Conservation (phyloP, 2,888 invertebrate species). For the Heliconius ismenius region DNA sequence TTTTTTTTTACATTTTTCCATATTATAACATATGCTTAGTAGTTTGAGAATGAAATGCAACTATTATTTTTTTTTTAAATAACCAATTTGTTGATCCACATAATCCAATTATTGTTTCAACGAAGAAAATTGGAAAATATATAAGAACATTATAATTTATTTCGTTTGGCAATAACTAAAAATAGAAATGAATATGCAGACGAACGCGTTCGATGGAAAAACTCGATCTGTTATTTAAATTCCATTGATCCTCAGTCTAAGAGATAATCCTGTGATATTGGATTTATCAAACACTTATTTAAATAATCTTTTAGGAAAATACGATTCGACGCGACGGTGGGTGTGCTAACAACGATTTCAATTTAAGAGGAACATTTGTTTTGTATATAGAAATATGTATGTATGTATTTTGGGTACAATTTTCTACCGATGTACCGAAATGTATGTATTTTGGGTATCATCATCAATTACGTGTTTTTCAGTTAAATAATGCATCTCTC, state of each 20-base stretch:
- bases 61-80: too few species aligned
- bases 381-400: not conserved
- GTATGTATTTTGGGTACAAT: not conserved
- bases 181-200: constrained; percentile 6
- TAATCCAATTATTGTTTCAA: not conserved
- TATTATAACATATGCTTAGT: too few species aligned
- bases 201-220: constrained; percentile 7
- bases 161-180: not conserved
- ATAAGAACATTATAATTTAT: not conserved
- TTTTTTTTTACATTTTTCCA: too few species aligned
- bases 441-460: not conserved
- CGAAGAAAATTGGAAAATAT: not conserved
- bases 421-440: too few species aligned
- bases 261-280: constrained; percentile 37
- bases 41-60: too few species aligned
- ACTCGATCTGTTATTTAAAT: constrained; percentile 33
- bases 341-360: constrained; percentile 15
- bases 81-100: not conserved
- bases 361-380: not conserved
- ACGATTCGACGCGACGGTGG: not conserved
- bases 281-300: constrained; percentile 29
- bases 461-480: too few species aligned
- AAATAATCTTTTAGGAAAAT: constrained; percentile 21
- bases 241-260: constrained; percentile 37
- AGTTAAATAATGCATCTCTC: not conserved